These are phyloP conservation scores for Myiopsitta monachus DNA, from an alignment of 2,113 vertebrate genomes.

Conservation along the genomic window DNA sequence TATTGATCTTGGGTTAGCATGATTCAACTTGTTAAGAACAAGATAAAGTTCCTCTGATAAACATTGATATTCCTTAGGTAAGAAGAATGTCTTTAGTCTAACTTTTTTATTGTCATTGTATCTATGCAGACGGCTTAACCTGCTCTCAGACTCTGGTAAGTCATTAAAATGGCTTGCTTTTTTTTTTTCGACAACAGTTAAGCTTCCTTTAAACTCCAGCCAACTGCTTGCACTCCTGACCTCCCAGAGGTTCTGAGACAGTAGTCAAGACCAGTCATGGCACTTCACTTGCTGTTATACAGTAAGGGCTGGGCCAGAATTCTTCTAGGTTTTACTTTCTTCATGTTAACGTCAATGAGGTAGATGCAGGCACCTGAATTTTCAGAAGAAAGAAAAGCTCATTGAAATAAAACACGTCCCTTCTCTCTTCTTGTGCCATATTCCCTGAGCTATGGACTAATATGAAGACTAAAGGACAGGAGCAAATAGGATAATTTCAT, in stretches of 20 bases:
- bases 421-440: not conserved
- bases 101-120: conserved; percentile 22
- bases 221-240: conserved; percentile 1
- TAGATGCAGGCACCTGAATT: not conserved
- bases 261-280: not conserved
- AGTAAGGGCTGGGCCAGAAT: not conserved
- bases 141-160: not conserved
- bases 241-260: not conserved
- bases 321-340: not conserved
- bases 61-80: conserved; percentile 56
- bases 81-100: not conserved
- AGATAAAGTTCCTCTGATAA: conserved; percentile 44
- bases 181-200: not conserved
- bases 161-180: not conserved
- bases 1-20: conserved; percentile 39
- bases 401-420: not conserved
- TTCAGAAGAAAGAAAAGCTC: not conserved
- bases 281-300: not conserved
- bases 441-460: not conserved
- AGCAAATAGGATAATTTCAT: not conserved
- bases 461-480: not conserved
- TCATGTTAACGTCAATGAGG: not conserved
- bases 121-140: conserved; percentile 16
- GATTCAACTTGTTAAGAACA: conserved; percentile 34
- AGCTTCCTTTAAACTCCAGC: conserved; percentile 13